phyloP scores from a whole-genome alignment of 2,113 vertebrate genomes.

The Microtus pennsylvanicus region DNA sequence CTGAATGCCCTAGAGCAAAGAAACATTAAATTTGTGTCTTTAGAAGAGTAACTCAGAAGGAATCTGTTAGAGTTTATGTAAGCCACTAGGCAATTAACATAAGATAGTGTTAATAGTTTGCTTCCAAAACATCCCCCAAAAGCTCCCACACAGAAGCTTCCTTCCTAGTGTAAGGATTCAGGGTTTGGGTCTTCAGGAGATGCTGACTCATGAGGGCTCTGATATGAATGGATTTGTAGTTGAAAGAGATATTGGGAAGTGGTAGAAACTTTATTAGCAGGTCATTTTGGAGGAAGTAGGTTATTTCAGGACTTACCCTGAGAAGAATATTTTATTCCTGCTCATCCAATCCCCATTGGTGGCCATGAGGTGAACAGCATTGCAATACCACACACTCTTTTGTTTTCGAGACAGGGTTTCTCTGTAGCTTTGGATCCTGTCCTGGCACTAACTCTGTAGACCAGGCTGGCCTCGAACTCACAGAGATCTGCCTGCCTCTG shows the following conservation, averaged over 20 bases:
- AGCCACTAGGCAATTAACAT: conserved; percentile 13
- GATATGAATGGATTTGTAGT: background rate
- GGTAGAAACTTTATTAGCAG: background rate
- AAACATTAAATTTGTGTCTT: background rate
- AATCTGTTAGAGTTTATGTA: background rate
- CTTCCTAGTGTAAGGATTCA: background rate
- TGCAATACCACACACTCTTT: no score
- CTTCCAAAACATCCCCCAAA: background rate
- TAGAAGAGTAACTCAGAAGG: conserved; percentile 20
- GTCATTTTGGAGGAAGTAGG: background rate
- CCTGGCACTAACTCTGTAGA: no score
- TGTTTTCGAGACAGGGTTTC: no score
- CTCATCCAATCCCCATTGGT: background rate
- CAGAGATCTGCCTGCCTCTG: no score
- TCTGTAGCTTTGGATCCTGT: no score
- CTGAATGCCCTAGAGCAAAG: background rate
- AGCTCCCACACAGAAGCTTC: background rate
- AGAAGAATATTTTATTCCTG: background rate
- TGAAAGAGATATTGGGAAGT: background rate
- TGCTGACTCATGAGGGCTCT: background rate
- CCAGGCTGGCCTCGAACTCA: no score
- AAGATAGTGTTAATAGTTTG: background rate
- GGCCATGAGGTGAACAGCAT: background rate
- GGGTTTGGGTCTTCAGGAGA: background rate
- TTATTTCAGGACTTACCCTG: background rate